Conservation (phyloP, 92 coral and sea anemone genomes). For the Ricordea florida region DNA sequence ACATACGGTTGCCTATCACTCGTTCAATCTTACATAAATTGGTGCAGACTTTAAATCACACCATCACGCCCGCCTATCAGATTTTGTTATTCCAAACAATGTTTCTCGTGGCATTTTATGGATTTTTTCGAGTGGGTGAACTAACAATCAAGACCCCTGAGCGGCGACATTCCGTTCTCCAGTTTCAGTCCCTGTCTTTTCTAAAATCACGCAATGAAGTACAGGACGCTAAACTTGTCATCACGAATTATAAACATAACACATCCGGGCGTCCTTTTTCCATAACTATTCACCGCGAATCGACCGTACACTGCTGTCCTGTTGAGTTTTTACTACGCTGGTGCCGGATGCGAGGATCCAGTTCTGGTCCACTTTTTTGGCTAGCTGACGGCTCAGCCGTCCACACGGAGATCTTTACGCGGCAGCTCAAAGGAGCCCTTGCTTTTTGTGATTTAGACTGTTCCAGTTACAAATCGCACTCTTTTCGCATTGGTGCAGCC, state of each 20-base stretch:
- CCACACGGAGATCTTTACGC: not conserved
- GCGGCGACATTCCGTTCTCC: not conserved
- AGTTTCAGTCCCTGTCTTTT: not conserved
- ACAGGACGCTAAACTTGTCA: not conserved
- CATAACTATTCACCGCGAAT: not conserved
- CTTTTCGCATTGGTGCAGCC: constrained; percentile 12
- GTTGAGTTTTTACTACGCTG: not conserved
- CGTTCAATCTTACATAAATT: not conserved
- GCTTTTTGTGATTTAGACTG: constrained; percentile 21
- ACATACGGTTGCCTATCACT: constrained; percentile 9
- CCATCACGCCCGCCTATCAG: constrained; percentile 1
- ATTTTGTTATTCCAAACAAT: constrained; percentile 4
- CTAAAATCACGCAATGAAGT: constrained; percentile 4
- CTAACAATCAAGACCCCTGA: constrained; percentile 11
- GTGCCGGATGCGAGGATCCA: constrained; percentile 12
- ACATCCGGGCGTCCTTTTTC: constrained; percentile 7
- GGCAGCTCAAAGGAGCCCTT: constrained; percentile 14
- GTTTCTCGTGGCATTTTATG: not conserved
- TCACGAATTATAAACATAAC: too few relatives aligned
- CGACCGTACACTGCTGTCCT: constrained; percentile 1
- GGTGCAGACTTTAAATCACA: constrained; percentile 7
- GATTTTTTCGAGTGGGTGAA: constrained; percentile 11
- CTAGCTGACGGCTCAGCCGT: constrained; percentile 4
- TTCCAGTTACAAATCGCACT: constrained; percentile 15
- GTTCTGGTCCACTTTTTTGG: constrained; percentile 13